Evolutionary conservation across 2,797 vertebrate species (phyloP), one percentile per base, ranked within the genome.

Genomic region (Hydrocynus forskahlii): DNA sequence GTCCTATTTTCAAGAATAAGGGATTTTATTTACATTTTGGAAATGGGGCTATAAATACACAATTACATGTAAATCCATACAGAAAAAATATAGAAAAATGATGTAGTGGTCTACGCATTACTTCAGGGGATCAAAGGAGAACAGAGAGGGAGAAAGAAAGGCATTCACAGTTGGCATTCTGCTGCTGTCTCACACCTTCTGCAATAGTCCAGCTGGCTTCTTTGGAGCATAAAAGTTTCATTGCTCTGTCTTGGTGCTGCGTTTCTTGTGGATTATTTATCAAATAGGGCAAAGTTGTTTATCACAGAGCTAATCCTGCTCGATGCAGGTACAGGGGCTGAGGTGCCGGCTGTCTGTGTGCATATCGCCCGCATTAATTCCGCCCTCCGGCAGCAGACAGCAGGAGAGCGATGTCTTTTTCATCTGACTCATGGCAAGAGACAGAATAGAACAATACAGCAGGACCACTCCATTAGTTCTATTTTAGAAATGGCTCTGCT

Each of bases 191-290:
- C 35, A 69, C 3, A 2, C 87, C 81, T 72, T 85, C 87, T 89
- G 87, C 91, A 88, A 83, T 85, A 85, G 90, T 90, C 80, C 21
- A 62, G 16, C 81, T 84, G 83, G 85, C 81, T 85, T 90, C 87
- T 87, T 81, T 80, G 88, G 67, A 67, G 70, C 88, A 94, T 94
- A 88, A 93, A 94, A 92, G 77, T 91, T 94, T 92, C 84, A 94
- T 93, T 70, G 89, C 90, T 88, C 88, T 88, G 90, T 91, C 76
- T 78, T 86, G 90, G 90, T 90, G 89, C 89, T 89, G 87, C 88
- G 88, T 91, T 92, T 90, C 89, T 91, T 78, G 81, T 94, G 89
- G 91, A 93, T 93, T 93, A 94, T 94, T 93, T 90, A 94, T 94
- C 88, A 93, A 90, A 90, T 89, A 83, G 85, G 82, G 80, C 86